These are phyloP conservation scores for Sinocyclocheilus rhinocerous DNA, from an alignment of 2,113 vertebrate species.

Conservation along the genomic window DNA sequence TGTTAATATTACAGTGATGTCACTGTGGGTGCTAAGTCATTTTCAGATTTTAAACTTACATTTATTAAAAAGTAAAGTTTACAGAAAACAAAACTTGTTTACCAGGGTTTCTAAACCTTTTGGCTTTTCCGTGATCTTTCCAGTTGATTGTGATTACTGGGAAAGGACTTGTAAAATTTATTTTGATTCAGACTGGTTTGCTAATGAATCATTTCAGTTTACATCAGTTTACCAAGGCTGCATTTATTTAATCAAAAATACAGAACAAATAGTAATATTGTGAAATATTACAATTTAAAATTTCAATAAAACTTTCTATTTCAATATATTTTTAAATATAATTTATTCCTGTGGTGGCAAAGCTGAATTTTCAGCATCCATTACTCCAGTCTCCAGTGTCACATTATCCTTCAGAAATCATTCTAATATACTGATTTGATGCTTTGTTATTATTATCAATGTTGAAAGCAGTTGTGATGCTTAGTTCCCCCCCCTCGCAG, in stretches of 20 bases:
- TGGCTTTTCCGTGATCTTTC: neutral
- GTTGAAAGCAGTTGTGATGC: neutral
- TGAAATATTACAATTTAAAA: neutral
- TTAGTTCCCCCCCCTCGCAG: neutral
- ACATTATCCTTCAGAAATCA: neutral
- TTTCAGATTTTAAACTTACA: neutral
- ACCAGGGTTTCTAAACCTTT: neutral
- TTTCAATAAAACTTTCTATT: neutral
- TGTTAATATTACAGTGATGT: neutral
- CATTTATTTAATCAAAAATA: neutral
- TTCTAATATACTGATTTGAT: neutral
- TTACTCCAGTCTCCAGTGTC: neutral
- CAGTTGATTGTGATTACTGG: neutral
- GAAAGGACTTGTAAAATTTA: neutral
- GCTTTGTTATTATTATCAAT: neutral
- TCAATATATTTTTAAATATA: neutral
- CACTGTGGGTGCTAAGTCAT: neutral
- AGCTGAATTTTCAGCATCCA: neutral
- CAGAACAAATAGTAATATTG: no score
- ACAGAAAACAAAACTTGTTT: neutral
- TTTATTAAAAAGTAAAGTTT: neutral
- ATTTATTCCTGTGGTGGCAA: neutral
- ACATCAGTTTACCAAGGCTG: neutral
- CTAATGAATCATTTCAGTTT: no score
- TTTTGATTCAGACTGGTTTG: neutral